A percentile compares a stretch with the other conserved stretches of the same genome.
phyloP scores from a whole-genome alignment of 1,140 invertebrate genomes.

The Bombus sibiricus region DNA sequence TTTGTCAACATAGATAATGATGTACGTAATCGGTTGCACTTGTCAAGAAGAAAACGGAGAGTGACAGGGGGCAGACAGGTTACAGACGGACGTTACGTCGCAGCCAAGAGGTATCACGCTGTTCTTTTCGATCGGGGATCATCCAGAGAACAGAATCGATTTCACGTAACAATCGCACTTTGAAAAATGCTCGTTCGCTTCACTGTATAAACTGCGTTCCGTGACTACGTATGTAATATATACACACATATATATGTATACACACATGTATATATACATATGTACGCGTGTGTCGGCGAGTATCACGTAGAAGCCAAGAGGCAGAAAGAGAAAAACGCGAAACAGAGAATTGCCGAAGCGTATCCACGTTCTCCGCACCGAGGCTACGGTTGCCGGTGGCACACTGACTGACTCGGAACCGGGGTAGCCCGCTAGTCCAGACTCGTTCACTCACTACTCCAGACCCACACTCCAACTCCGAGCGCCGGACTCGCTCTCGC shows the following conservation, averaged over 20 bases:
- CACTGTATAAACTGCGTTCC: not conserved
- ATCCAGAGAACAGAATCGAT: not conserved
- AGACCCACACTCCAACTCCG: conserved; percentile 68
- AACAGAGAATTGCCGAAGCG: conserved; percentile 53
- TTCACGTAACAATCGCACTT: conserved; percentile 17
- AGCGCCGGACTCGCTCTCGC: conserved; percentile 63
- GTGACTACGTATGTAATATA: not conserved
- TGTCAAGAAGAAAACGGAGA: not conserved
- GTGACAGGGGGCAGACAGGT: not conserved
- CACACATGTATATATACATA: not conserved
- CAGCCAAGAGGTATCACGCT: conserved; percentile 14
- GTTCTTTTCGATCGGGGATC: not conserved
- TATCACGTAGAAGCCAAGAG: conserved; percentile 10
- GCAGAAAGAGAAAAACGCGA: conserved; percentile 42
- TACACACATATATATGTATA: not conserved
- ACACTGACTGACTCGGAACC: conserved; percentile 82
- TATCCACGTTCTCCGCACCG: conserved; percentile 65
- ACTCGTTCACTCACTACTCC: conserved; percentile 73
- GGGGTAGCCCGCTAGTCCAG: conserved; percentile 80
- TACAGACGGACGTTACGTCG: not conserved
- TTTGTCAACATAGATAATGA: not conserved
- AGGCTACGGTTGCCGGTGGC: conserved; percentile 78
- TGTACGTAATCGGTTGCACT: not conserved
- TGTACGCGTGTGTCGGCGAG: not conserved
- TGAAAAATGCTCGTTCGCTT: conserved; percentile 3